Evolutionary conservation across 2,888 invertebrate genomes (phyloP), one percentile per base, ranked within the genome.

Genomic region (Thymelicus lineola): DNA sequence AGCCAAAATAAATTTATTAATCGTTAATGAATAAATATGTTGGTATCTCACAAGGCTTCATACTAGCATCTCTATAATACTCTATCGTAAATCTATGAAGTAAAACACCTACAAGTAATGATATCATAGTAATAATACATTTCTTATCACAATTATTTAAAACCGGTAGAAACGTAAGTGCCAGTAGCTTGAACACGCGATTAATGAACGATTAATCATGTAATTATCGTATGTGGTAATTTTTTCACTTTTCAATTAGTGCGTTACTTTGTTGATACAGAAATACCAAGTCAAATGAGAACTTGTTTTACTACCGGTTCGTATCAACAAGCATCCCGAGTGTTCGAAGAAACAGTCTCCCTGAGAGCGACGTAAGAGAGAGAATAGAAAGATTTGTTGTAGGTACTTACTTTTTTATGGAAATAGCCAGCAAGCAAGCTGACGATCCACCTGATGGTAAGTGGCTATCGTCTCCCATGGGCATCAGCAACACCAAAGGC

Each of bases 201-300:
- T 42, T 50, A 50, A 50, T 50, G 17, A 50, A 2, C 42, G 42
- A 60, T 60, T 60, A 60, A 60, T 60, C 60, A 42, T 5, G 36
- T 60, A 60, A 60, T 60, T 38, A 60, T 38, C 60, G 42, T 45
- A 60, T 60, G 38, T 45, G 42, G 42, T 60, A 60, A 42, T 60
- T 60, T 45, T 38, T 60, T 17, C 15, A 60, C 28, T 46, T 50
- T 50, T 50, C 48, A 50, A 50, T 50, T 50, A 50, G 48, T 50
- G 17, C 48, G 17, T 50, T 50, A 50, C 48, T 50, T 9, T 17
- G 48, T 50, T 50, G 48, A 50, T 50, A 50, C 48, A 50, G 48
- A 50, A 50, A 17, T 17, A 50, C 48, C 48, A 9, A 50, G 7
- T 50, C 45, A 45, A 45, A 45, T 15, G 9, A 17, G 15, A 50